A percentile compares a stretch with the other conserved stretches of the same genome.
phyloP scores from a whole-genome alignment of 1,140 invertebrate species.

The Brachystomella parvula region DNA sequence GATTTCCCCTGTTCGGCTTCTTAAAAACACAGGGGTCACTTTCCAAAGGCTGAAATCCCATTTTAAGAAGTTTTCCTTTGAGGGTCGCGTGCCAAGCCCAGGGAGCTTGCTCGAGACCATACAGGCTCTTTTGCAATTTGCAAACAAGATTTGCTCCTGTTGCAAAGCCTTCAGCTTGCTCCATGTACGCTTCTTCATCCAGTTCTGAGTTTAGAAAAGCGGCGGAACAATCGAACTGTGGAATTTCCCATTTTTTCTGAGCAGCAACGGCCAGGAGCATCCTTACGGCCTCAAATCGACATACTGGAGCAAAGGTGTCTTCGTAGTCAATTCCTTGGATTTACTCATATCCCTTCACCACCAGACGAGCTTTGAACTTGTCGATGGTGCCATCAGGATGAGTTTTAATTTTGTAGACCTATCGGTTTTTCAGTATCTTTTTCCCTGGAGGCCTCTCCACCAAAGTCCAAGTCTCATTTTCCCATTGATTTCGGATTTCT shows the following conservation, averaged over 20 bases:
- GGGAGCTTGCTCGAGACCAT: slow-evolving; percentile 41
- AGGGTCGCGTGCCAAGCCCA: slow-evolving; percentile 41
- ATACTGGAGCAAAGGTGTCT: neutral
- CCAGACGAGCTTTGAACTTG: neutral
- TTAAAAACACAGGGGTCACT: neutral
- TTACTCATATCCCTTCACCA: neutral
- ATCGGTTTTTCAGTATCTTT: neutral
- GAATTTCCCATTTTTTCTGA: slow-evolving; percentile 38
- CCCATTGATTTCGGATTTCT: neutral
- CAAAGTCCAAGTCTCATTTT: neutral
- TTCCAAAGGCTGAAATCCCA: neutral
- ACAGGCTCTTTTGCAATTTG: slow-evolving; percentile 38
- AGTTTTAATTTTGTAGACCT: neutral
- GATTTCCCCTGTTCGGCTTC: neutral
- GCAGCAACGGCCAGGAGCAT: slow-evolving; percentile 42
- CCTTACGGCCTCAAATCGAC: slow-evolving; percentile 39
- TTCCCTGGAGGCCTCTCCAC: neutral
- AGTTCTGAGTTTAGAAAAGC: slow-evolving; percentile 44
- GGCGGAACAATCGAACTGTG: slow-evolving; percentile 42
- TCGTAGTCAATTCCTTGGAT: slow-evolving; percentile 4
- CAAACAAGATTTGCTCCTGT: slow-evolving; percentile 28
- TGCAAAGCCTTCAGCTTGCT: slow-evolving; percentile 41
- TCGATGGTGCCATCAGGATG: neutral
- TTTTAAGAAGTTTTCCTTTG: slow-evolving; percentile 20
- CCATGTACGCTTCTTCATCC: slow-evolving; percentile 44